Percentiles rank a stretch among this genome's conserved stretches.
Conservation (phyloP, 23 tunicate species). For the Trididemnum miniatum region DNA sequence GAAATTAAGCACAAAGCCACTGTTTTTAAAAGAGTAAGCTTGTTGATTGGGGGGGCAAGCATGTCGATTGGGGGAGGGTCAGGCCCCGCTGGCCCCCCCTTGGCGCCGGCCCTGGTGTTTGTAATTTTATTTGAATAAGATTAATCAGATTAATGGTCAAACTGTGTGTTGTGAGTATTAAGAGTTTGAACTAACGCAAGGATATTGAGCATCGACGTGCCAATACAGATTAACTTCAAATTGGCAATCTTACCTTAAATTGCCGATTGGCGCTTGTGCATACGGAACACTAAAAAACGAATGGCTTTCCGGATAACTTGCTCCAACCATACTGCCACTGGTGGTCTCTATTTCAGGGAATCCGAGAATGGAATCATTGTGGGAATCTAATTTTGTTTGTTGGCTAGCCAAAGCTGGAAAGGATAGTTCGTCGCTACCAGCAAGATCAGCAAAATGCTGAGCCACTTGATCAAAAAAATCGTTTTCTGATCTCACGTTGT, state of each 20-base stretch:
- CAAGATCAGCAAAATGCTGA: neutral
- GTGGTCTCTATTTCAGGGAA: constrained; percentile 35
- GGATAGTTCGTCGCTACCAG: neutral
- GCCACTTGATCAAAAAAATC: neutral
- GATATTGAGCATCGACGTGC: no score
- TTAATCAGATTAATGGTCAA: no score
- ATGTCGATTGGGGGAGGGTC: no score
- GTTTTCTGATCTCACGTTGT: neutral
- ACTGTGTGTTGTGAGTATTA: no score
- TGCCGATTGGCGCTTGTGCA: constrained; percentile 48
- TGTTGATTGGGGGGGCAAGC: no score
- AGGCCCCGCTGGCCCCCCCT: no score
- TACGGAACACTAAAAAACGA: constrained; percentile 78
- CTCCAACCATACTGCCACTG: constrained; percentile 57
- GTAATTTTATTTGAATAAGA: no score
- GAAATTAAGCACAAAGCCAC: neutral
- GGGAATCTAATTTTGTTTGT: neutral
- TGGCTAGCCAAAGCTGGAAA: neutral
- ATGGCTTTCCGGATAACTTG: constrained; percentile 58
- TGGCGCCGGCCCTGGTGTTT: no score
- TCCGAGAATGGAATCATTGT: neutral
- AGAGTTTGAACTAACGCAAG: no score
- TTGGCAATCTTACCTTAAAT: constrained; percentile 10
- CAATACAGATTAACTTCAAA: no score
- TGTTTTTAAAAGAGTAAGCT: no score